These are phyloP conservation scores for Zaprionus taronus DNA, from an alignment of 1,140 invertebrate species.

Conservation along the genomic window DNA sequence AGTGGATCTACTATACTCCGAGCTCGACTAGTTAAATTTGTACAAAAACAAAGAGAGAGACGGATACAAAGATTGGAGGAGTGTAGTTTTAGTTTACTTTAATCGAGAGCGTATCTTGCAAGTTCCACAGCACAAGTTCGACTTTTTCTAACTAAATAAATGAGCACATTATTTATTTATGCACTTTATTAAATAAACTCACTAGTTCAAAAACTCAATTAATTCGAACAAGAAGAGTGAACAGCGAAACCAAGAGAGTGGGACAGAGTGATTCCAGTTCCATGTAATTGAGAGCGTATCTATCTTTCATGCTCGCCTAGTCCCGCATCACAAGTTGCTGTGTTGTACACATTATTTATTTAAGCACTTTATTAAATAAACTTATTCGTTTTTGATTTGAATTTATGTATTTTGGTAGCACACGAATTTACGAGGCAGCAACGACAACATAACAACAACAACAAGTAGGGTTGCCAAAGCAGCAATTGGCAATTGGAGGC, in stretches of 20 bases:
- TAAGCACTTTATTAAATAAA: conserved; percentile 25
- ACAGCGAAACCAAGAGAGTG: no score
- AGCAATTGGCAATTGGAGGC: conserved; percentile 33
- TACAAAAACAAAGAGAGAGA: no score
- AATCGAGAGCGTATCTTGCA: no score
- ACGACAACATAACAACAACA: background rate
- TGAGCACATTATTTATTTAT: conserved; percentile 20
- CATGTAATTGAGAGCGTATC: no score
- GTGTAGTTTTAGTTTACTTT: no score
- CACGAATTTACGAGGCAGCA: conserved; percentile 6
- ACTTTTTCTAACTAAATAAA: background rate
- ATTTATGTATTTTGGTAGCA: conserved; percentile 19
- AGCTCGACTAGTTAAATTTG: no score
- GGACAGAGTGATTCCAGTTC: no score
- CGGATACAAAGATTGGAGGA: no score
- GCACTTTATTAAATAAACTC: conserved; percentile 17
- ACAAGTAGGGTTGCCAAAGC: background rate
- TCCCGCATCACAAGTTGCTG: background rate
- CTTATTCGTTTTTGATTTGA: conserved; percentile 2
- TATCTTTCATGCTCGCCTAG: background rate
- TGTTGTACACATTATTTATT: conserved; percentile 14
- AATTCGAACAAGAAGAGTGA: no score
- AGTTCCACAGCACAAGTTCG: background rate
- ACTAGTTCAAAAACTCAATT: no score
- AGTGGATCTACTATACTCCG: background rate